Conservation (phyloP, 2,888 invertebrate species). For the Leuctra nigra region DNA sequence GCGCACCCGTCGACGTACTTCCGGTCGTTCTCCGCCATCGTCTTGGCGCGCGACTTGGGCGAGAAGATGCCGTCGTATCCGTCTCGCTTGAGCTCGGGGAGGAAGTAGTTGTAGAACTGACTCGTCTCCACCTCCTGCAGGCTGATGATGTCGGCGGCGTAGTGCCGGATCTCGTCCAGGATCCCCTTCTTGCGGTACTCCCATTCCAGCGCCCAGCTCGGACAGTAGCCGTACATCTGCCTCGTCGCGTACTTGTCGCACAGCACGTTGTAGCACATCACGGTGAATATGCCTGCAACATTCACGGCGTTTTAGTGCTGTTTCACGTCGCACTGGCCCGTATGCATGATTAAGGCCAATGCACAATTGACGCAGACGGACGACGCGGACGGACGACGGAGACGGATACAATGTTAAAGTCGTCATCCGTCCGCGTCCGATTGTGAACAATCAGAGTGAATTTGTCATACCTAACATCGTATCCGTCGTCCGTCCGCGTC, state of each 20-base stretch:
- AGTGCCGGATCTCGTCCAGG: slow-evolving; percentile 92
- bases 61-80: slow-evolving; percentile 96
- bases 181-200: slow-evolving; percentile 97
- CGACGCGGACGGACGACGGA: no score
- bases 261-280: slow-evolving; percentile 99
- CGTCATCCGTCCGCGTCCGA: no score
- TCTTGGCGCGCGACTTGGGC: slow-evolving; percentile 96
- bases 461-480: no score
- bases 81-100: slow-evolving; percentile 86
- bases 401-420: no score
- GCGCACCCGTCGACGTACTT: slow-evolving; percentile 99
- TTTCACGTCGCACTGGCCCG: no score
- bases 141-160: slow-evolving; percentile 95
- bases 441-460: no score
- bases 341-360: no score
- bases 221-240: slow-evolving; percentile 99
- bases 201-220: slow-evolving; percentile 98
- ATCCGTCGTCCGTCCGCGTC: no score
- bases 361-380: no score
- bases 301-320: no score
- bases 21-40: slow-evolving; percentile 93
- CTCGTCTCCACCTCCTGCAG: slow-evolving; percentile 98
- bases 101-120: slow-evolving; percentile 95
- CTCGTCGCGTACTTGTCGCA: slow-evolving; percentile 98
- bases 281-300: slow-evolving; percentile 85